phyloP scores from a whole-genome alignment of 2,797 vertebrate species.

The Protosalanx chinensis region DNA sequence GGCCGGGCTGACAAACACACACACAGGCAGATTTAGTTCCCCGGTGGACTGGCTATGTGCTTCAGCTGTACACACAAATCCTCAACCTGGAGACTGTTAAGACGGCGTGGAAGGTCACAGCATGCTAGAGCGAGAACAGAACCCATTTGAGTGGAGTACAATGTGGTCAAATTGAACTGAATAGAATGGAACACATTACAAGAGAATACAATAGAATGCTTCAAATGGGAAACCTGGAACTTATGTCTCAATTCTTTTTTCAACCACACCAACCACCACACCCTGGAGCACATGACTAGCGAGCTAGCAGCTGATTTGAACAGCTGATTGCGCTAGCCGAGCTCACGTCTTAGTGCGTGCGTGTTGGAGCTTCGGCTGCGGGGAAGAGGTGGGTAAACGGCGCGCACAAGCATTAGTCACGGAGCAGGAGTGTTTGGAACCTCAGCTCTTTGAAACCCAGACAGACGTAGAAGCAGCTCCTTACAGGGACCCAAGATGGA shows the following conservation, averaged over 20 bases:
- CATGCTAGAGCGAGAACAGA: too few species aligned
- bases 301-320: slow-evolving; percentile 38
- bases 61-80: too few species aligned
- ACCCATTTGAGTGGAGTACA: too few species aligned
- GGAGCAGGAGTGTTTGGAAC: slow-evolving; percentile 16
- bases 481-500: slow-evolving; percentile 3
- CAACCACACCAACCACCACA: neutral
- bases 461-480: slow-evolving; percentile 12
- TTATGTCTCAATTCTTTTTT: neutral
- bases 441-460: slow-evolving; percentile 21
- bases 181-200: neutral
- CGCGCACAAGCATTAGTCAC: slow-evolving; percentile 30
- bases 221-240: neutral
- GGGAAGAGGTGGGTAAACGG: slow-evolving; percentile 29
- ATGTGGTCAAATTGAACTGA: neutral
- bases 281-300: neutral
- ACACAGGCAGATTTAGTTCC: neutral
- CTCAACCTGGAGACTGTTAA: too few species aligned
- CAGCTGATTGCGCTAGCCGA: neutral
- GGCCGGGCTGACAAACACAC: slow-evolving; percentile 76
- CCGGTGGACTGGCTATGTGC: too few species aligned
- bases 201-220: neutral
- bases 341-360: slow-evolving; percentile 22
- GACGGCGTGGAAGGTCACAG: too few species aligned
- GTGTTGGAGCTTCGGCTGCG: slow-evolving; percentile 35